phyloP scores from a whole-genome alignment of 1,140 invertebrate genomes.

The Oscheius sp. region DNA sequence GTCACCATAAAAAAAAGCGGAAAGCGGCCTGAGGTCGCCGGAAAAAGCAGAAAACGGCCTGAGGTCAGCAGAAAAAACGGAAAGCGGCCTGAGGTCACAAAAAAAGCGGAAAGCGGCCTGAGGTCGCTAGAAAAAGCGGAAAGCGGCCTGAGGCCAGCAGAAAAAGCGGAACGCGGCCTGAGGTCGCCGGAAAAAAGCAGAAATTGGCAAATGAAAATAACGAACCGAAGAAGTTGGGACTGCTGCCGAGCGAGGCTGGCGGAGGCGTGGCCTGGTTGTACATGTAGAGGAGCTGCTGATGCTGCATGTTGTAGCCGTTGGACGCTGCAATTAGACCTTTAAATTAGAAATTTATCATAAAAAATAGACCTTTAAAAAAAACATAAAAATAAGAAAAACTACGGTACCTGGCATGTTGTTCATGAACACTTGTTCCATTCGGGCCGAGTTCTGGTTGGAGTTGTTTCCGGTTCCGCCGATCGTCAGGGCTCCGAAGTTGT shows the following conservation, averaged over 20 bases:
- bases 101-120: too few relatives aligned
- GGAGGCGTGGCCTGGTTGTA: slow-evolving; percentile 7
- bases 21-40: too few relatives aligned
- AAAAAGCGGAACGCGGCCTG: too few relatives aligned
- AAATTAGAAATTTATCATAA: neutral
- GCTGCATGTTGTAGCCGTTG: neutral
- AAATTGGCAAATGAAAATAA: neutral
- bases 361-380: neutral
- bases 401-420: slow-evolving; percentile 8
- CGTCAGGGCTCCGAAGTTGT: slow-evolving; percentile 1
- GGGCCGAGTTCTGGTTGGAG: neutral
- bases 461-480: slow-evolving; percentile 5
- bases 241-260: neutral
- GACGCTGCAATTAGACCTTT: neutral
- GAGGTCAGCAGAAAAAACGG: too few relatives aligned
- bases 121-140: too few relatives aligned
- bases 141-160: too few relatives aligned
- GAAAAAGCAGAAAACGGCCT: too few relatives aligned
- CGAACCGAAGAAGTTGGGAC: slow-evolving; percentile 6
- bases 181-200: neutral
- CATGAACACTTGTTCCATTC: slow-evolving; percentile 4
- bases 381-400: neutral
- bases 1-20: too few relatives aligned
- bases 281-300: slow-evolving; percentile 3
- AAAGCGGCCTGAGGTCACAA: too few relatives aligned